Base-by-base conservation (phyloP, 2,113 vertebrate genomes). In the Charina bottae region DNA sequence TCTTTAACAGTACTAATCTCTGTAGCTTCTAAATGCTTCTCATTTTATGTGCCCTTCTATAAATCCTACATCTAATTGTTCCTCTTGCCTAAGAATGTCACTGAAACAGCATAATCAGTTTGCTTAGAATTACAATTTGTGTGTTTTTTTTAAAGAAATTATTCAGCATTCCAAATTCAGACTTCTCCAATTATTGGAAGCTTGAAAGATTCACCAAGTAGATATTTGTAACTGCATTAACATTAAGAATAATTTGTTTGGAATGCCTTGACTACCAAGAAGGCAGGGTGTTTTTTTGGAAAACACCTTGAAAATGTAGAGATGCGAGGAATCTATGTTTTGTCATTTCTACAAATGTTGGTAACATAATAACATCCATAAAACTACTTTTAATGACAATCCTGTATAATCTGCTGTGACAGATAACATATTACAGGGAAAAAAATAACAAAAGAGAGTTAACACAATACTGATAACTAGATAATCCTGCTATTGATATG, bases 181-280 rank as follows among this genome's bases (percentile, higher is more conserved):
- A 72, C 17, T 87, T 93, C 33, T 8, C 64, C 33, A 91, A 94
- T 90, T 85, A 93, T 93, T 78, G 64, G 26, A 56, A 37, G 17
- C 88, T 11, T 53, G 2, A 84, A 94, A 91, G 17, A 42, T 92
- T 68, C 92, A 10, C 64, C 24, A 92, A 85, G 72, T 83, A 89
- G 93, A 33, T 21, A 62, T 24, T 8, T 90, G 58, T 88, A 15
- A 89, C 3, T 62, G 17, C 1, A 89, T 91, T 17, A 90, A 87
- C 62, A 19, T 19, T 8, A 88, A 93, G 59, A 17, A 89, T 92
- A 87, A 93, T 89, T 93, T 92, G 93, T 89, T 89, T 92, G 78
- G 1, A 55, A 78, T 85, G 23, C 15, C 60, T 17, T 91, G 2
- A n/a, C 60, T 93, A 94, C 90, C 5, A 93, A n/a, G 2, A 93